Evolutionary conservation across 2,797 vertebrate species (phyloP).

Genomic region (Pantherophis alleghaniensis): DNA sequence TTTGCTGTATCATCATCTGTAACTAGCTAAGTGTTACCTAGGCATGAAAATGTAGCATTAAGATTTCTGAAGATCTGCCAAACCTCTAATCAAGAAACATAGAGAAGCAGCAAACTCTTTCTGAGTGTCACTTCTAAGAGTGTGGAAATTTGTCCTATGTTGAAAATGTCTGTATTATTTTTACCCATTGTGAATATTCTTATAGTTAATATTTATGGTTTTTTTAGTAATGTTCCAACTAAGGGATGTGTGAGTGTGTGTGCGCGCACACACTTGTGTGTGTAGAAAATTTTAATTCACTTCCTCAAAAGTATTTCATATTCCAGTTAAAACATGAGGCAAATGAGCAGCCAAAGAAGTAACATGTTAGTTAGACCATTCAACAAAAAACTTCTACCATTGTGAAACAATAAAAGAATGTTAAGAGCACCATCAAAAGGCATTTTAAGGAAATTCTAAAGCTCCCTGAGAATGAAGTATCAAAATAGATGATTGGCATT

Average conservation of each 20-base stretch:
- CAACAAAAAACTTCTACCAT: background rate
- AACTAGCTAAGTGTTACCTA: background rate
- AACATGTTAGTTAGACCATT: background rate
- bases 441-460: background rate
- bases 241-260: background rate
- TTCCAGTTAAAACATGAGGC: background rate
- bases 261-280: rapidly evolving
- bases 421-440: background rate
- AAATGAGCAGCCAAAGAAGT: background rate
- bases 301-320: background rate
- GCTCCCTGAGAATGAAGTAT: background rate
- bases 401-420: background rate
- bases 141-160: background rate
- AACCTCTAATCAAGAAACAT: background rate
- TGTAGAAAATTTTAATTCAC: background rate
- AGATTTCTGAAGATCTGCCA: background rate
- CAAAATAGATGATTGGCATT: background rate
- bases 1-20: background rate
- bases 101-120: background rate
- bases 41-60: background rate
- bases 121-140: background rate
- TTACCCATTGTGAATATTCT: background rate
- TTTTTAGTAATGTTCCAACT: background rate
- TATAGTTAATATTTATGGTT: background rate
- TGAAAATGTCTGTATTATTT: background rate